phyloP scores from a whole-genome alignment of 2,888 invertebrate genomes.

The Lithosia quadra region DNA sequence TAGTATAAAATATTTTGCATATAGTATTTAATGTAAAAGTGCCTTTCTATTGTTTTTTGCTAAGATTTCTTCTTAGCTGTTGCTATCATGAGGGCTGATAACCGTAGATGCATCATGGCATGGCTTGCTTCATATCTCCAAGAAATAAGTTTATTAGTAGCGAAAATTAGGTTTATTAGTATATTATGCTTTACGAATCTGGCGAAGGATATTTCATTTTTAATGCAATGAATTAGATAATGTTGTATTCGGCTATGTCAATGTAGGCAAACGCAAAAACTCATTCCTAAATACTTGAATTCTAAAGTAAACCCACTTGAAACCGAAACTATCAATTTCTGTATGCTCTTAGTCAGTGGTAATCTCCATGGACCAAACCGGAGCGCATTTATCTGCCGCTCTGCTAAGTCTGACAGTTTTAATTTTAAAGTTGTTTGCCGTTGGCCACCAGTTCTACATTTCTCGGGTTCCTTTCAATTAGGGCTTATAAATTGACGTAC shows the following conservation, averaged over 20 bases:
- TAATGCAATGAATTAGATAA: too few relatives aligned
- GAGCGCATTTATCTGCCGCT: conserved; percentile 21
- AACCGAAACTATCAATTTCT: conserved; percentile 46
- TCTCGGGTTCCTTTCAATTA: conserved; percentile 57
- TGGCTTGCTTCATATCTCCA: too few relatives aligned
- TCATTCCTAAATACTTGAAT: conserved; percentile 21
- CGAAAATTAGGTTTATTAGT: too few relatives aligned
- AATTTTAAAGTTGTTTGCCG: conserved; percentile 49
- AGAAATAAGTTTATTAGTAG: too few relatives aligned
- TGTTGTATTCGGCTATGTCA: neutral
- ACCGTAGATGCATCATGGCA: too few relatives aligned
- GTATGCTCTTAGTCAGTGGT: conserved; percentile 38
- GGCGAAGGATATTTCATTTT: too few relatives aligned
- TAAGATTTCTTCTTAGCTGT: too few relatives aligned
- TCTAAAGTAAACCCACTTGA: conserved; percentile 28
- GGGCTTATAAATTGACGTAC: conserved; percentile 47
- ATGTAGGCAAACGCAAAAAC: neutral
- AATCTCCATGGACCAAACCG: conserved; percentile 31
- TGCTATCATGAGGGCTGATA: too few relatives aligned
- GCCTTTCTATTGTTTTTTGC: too few relatives aligned
- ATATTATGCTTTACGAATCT: too few relatives aligned
- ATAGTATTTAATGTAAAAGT: too few relatives aligned
- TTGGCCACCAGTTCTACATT: conserved; percentile 25
- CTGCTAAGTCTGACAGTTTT: conserved; percentile 37
- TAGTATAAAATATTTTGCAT: too few relatives aligned